A percentile compares a stretch with the other conserved stretches of the same genome.
phyloP scores from a whole-genome alignment of 2,113 vertebrate genomes.

The Alethe diademata region DNA sequence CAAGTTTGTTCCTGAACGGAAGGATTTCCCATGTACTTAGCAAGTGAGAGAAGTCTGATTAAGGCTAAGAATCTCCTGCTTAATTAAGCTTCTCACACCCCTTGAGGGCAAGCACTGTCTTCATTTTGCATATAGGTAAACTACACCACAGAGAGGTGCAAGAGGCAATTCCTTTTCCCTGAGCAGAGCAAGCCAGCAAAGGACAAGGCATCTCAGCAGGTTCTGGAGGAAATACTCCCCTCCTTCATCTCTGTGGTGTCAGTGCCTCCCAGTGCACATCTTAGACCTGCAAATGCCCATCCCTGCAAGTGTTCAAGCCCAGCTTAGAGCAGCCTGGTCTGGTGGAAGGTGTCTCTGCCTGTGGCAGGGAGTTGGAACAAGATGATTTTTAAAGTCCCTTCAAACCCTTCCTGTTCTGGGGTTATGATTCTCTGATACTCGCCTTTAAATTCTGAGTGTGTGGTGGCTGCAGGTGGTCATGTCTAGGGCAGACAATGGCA shows the following conservation, averaged over 20 bases:
- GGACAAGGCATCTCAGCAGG: neutral
- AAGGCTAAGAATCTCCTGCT: constrained; percentile 22
- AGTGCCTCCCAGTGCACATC: accelerated
- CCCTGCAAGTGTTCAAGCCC: neutral
- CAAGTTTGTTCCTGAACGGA: constrained; percentile 36
- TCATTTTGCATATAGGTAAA: constrained; percentile 36
- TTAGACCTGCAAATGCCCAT: neutral
- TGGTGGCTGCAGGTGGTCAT: accelerated
- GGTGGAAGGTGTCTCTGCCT: neutral
- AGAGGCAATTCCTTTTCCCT: neutral
- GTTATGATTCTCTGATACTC: neutral
- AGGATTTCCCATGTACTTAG: constrained; percentile 20
- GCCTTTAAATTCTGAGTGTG: neutral
- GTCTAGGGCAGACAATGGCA: accelerated
- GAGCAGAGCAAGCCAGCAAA: neutral
- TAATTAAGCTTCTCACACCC: constrained; percentile 35
- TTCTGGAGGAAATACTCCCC: neutral
- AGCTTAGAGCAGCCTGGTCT: neutral
- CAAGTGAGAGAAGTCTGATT: constrained; percentile 37
- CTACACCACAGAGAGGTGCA: neutral
- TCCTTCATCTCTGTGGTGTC: neutral
- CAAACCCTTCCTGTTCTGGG: neutral
- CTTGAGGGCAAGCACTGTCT: neutral
- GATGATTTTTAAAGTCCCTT: neutral
- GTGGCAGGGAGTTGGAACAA: accelerated